Evolutionary conservation across 2,797 vertebrate genomes (phyloP).

Genomic region (Mus spretus): DNA sequence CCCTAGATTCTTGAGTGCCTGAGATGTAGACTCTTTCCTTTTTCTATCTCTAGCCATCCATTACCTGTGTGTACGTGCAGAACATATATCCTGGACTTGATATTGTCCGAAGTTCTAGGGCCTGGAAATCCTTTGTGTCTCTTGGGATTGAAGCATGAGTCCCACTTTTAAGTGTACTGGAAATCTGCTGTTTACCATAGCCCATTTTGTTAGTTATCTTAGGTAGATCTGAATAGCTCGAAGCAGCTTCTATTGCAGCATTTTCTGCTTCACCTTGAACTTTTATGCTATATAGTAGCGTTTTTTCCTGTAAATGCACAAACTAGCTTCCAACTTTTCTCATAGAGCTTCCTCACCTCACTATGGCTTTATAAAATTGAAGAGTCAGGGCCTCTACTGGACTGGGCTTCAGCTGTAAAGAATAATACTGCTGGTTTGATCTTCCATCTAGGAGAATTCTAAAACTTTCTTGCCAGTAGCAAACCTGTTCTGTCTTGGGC

Average conservation of each 20-base stretch:
- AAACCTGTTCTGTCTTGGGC: background rate
- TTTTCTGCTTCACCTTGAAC: background rate
- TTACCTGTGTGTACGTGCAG: background rate
- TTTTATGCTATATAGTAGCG: background rate
- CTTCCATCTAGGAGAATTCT: background rate
- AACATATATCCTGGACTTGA: background rate
- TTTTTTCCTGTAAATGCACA: background rate
- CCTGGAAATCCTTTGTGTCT: background rate
- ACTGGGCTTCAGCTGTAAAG: background rate
- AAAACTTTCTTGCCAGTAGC: background rate
- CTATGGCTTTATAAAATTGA: background rate
- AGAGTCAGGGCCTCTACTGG: background rate
- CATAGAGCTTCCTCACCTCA: background rate
- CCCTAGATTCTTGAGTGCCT: constrained; percentile 12
- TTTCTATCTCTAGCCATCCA: background rate
- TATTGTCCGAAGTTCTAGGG: background rate
- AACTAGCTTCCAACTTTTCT: background rate
- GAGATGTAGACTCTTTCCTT: background rate
- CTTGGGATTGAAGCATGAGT: background rate
- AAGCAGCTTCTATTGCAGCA: background rate
- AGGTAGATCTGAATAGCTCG: background rate
- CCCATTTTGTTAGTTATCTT: background rate
- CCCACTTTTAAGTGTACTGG: background rate
- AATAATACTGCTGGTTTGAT: background rate
- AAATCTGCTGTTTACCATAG: background rate